These are phyloP conservation scores for Cantharis lateralis DNA, from an alignment of 2,888 invertebrate genomes.

Conservation along the genomic window DNA sequence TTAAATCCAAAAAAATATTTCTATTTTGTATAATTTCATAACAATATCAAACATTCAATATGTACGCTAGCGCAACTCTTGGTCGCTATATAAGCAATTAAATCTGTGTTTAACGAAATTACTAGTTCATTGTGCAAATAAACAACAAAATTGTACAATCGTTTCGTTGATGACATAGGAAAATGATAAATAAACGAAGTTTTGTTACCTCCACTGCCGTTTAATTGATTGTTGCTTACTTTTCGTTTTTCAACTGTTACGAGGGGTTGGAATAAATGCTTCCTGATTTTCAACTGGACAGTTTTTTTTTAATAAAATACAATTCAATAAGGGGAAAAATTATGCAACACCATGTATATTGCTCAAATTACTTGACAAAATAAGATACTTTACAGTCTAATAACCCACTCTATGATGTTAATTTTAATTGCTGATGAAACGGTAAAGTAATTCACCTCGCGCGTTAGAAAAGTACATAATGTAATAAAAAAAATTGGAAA, in stretches of 20 bases:
- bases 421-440: neutral
- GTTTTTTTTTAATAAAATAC: no score
- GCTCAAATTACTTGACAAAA: neutral
- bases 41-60: conserved; percentile 10
- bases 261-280: neutral
- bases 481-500: conserved; percentile 3
- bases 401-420: neutral
- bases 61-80: conserved; percentile 11
- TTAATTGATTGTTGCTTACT: conserved; percentile 10
- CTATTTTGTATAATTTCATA: conserved; percentile 9
- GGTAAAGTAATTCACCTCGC: neutral
- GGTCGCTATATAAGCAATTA: conserved; percentile 35
- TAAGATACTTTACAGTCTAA: neutral
- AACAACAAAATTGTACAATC: conserved; percentile 44
- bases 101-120: conserved; percentile 47
- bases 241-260: neutral
- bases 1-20: conserved; percentile 11
- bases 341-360: neutral
- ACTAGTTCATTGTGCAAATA: conserved; percentile 47
- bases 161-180: conserved; percentile 44
- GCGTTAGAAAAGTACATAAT: neutral
- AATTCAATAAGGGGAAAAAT: no score
- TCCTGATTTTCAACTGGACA: no score
- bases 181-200: conserved; percentile 21
- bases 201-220: conserved; percentile 22